Percentiles rank a stretch among this genome's conserved stretches.
Conservation (phyloP, 2,113 vertebrate species). For the Tragelaphus buxtoni region DNA sequence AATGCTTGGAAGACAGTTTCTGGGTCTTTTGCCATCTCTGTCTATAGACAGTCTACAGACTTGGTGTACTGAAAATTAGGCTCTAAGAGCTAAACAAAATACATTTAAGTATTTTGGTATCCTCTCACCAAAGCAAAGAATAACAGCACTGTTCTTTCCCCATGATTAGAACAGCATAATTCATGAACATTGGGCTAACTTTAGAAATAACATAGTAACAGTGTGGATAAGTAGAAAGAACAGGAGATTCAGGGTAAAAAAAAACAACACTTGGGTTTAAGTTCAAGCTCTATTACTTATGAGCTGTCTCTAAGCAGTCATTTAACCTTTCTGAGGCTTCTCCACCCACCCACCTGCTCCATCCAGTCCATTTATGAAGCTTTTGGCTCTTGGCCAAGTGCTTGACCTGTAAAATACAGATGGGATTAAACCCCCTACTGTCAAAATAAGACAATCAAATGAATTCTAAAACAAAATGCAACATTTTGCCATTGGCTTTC, state of each 20-base stretch:
- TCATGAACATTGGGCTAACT: background rate
- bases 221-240: background rate
- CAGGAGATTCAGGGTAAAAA: background rate
- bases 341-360: background rate
- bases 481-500: background rate
- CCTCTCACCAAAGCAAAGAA: background rate
- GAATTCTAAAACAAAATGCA: background rate
- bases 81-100: background rate
- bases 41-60: background rate
- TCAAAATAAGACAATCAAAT: constrained; percentile 31
- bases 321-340: background rate
- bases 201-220: background rate
- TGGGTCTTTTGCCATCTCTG: background rate
- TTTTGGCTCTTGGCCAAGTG: background rate
- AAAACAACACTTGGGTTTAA: background rate
- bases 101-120: background rate
- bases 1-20: background rate
- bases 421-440: background rate
- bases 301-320: background rate
- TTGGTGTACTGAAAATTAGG: background rate
- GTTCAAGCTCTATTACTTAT: background rate
- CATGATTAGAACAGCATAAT: background rate
- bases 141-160: background rate
- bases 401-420: constrained; percentile 6
- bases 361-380: background rate